These are phyloP conservation scores for Helarctos malayanus DNA, from an alignment of 2,797 vertebrate species.

Conservation along the genomic window DNA sequence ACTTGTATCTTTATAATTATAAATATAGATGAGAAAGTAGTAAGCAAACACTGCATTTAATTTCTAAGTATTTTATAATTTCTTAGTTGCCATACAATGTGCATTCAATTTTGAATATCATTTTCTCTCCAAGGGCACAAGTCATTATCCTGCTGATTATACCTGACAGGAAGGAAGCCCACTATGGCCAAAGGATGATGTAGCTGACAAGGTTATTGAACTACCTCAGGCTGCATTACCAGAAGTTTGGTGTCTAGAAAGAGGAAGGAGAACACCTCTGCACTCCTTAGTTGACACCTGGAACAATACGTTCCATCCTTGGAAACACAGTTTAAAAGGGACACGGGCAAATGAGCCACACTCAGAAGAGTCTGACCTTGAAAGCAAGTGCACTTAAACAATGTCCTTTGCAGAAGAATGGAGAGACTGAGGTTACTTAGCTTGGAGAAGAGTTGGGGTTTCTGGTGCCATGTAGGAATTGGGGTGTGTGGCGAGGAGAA, in stretches of 20 bases:
- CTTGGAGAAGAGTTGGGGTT: conserved; percentile 12
- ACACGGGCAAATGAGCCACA: background rate
- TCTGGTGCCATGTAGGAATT: background rate
- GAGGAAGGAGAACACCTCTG: background rate
- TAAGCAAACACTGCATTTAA: background rate
- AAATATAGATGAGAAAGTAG: background rate
- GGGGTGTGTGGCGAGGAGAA: background rate
- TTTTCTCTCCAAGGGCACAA: background rate
- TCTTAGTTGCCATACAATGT: background rate
- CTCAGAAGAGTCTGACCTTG: background rate
- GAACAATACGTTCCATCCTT: background rate
- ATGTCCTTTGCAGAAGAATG: background rate
- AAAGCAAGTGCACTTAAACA: background rate
- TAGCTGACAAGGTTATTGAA: background rate
- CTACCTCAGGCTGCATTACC: background rate
- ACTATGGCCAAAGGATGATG: background rate
- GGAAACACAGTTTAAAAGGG: background rate
- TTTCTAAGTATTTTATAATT: conserved; percentile 15
- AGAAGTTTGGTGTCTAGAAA: conserved; percentile 6
- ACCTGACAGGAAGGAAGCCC: background rate
- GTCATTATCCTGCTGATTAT: background rate
- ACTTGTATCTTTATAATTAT: background rate
- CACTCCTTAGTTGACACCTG: background rate
- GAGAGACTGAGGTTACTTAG: background rate
- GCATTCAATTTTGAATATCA: background rate